Evolutionary conservation across 2,888 invertebrate genomes (phyloP).

Genomic region (Eupithecia centaureata): DNA sequence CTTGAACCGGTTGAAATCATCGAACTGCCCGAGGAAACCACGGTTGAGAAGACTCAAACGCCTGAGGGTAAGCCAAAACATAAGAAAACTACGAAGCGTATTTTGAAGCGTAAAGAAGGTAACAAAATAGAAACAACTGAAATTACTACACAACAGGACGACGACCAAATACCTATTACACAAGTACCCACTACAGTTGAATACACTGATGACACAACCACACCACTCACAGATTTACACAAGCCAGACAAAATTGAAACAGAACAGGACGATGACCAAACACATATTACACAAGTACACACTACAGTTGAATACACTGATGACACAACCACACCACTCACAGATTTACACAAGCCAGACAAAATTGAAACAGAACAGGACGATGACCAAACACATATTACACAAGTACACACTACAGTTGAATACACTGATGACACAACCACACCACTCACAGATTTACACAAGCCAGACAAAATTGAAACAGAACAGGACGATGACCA

Average conservation of each 20-base stretch:
- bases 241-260: constrained; percentile 45
- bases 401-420: constrained; percentile 43
- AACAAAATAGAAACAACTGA: constrained; percentile 36
- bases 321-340: constrained; percentile 19
- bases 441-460: constrained; percentile 23
- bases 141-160: constrained; percentile 32
- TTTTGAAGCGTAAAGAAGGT: constrained; percentile 54
- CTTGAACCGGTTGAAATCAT: constrained; percentile 29
- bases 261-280: constrained; percentile 45
- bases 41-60: constrained; percentile 57
- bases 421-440: constrained; percentile 22
- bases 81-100: constrained; percentile 42
- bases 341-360: constrained; percentile 28
- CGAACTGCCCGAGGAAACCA: constrained; percentile 54
- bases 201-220: constrained; percentile 23
- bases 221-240: constrained; percentile 23
- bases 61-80: constrained; percentile 49
- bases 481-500: constrained; percentile 45
- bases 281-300: constrained; percentile 51
- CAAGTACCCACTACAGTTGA: constrained; percentile 42
- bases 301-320: constrained; percentile 25
- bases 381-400: constrained; percentile 51
- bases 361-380: constrained; percentile 30
- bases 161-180: constrained; percentile 52
- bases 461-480: constrained; percentile 29